These are phyloP conservation scores for Orthosia incerta DNA, from an alignment of 2,888 invertebrate species.

Conservation along the genomic window DNA sequence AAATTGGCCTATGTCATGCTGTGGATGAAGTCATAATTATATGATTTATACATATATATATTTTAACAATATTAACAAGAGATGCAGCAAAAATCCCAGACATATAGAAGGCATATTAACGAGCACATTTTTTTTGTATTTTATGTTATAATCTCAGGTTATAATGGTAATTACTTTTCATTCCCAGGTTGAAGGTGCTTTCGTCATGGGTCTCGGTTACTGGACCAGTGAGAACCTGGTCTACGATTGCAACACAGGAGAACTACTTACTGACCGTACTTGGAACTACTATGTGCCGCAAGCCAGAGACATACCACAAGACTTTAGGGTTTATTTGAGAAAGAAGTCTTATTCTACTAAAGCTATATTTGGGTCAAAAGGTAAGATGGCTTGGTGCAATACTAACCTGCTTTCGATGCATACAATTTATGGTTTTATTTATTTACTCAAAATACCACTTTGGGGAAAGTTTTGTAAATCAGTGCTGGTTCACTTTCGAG, in stretches of 20 bases:
- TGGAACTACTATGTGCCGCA: constrained; percentile 95
- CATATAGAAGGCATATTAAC: too few relatives aligned
- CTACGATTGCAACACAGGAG: constrained; percentile 91
- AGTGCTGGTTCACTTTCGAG: too few relatives aligned
- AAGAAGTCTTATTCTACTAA: constrained; percentile 91
- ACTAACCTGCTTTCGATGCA: too few relatives aligned
- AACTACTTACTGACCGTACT: constrained; percentile 93
- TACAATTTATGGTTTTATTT: too few relatives aligned
- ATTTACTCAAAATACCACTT: too few relatives aligned
- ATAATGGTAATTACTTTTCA: background rate
- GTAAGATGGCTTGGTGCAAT: constrained; percentile 29
- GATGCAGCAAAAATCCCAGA: too few relatives aligned
- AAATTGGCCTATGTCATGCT: too few relatives aligned
- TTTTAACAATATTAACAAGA: too few relatives aligned
- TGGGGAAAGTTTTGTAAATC: too few relatives aligned
- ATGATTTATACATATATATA: too few relatives aligned
- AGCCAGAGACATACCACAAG: constrained; percentile 93
- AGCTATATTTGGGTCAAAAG: constrained; percentile 87
- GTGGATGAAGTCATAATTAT: background rate
- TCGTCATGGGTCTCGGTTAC: constrained; percentile 93
- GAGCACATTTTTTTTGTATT: too few relatives aligned
- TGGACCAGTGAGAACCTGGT: constrained; percentile 93
- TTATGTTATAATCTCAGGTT: too few relatives aligned
- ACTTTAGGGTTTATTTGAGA: constrained; percentile 92
- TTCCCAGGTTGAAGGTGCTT: constrained; percentile 92